Evolutionary conservation across 1,140 invertebrate species (phyloP).

Genomic region (Amphibalanus amphitrite): DNA sequence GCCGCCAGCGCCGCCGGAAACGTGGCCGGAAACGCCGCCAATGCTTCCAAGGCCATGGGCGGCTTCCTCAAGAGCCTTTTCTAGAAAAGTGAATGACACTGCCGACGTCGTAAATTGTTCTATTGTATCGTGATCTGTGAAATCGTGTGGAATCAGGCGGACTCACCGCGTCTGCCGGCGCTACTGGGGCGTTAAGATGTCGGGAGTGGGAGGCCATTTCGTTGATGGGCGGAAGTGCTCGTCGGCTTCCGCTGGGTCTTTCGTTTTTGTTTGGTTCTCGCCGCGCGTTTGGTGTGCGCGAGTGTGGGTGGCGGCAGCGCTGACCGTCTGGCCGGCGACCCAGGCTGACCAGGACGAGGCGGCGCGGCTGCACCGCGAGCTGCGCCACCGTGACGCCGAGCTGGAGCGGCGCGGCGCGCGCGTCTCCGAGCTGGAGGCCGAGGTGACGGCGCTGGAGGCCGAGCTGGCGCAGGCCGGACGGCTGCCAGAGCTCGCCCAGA

Average conservation of each 20-base stretch:
- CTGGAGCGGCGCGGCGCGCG: neutral
- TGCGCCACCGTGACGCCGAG: neutral
- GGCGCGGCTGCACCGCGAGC: neutral
- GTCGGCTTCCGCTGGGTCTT: neutral
- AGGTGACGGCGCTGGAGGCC: slow-evolving; percentile 17
- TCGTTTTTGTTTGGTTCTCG: neutral
- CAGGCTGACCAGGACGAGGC: neutral
- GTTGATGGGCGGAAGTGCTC: too few relatives aligned
- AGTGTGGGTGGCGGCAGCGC: too few relatives aligned
- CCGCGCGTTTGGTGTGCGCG: too few relatives aligned
- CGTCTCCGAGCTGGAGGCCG: slow-evolving; percentile 15
- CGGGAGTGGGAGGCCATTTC: too few relatives aligned
- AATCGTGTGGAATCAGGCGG: too few relatives aligned
- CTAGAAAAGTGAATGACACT: slow-evolving; percentile 32
- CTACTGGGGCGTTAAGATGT: too few relatives aligned
- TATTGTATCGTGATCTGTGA: too few relatives aligned
- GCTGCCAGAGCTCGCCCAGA: slow-evolving; percentile 32
- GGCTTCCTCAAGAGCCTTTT: slow-evolving; percentile 79
- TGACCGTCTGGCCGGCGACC: too few relatives aligned
- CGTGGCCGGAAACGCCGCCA: slow-evolving; percentile 6
- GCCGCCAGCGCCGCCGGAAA: slow-evolving; percentile 1
- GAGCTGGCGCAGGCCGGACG: slow-evolving; percentile 18
- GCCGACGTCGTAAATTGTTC: too few relatives aligned
- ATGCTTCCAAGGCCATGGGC: slow-evolving; percentile 25
- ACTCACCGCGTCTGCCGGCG: too few relatives aligned